Evolutionary conservation across 2,888 invertebrate species (phyloP), one percentile per base, ranked within the genome.

Genomic region (Hypomecis atomaria): DNA sequence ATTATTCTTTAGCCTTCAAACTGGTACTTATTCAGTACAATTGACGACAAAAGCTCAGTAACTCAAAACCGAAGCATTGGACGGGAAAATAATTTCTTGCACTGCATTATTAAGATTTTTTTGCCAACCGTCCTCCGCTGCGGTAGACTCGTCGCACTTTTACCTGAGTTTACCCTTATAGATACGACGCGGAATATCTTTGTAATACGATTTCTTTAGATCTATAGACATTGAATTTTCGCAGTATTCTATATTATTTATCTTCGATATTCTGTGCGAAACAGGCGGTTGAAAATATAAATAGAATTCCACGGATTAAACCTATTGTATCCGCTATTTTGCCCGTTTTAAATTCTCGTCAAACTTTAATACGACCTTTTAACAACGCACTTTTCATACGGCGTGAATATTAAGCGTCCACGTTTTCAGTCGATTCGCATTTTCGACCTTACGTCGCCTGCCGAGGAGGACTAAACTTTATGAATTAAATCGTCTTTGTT

Each of bases 341-440:
- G 76, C 73, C 69, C 75, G 80, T 81, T 82, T 78, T 79, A 79
- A 80, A 89, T 88, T 86, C 85, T 74, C 77, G 79, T 83, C 85
- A 82, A 87, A 84, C 81, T 78, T 75, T 80, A 85, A 85, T 82
- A 81, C 81, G 84, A 82, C 87, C 86, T 88, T 87, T 85, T 84
- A 86, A 83, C 85, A 82, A 82, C 84, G 80, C 81, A 81, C 79
- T 82, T 83, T 83, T 81, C 79, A 81, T 83, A 84, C 83, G 88
- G 82, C 83, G 80, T 85, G 89, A 90, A 91, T 90, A 83, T 84
- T 83, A 87, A 91, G 81, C 77, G 74, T 68, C 77, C 66, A 76
- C 72, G 72, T 76, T 71, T 69, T 73, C 69, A 62, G 59, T 62
- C 61, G 62, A 62, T 69, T 66, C 57, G 70, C 64, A 80, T 74